Percentiles rank a stretch among this genome's conserved stretches.
These are phyloP conservation scores for Propsilocerus akamusi DNA, from an alignment of 1,140 invertebrate species.

Conservation along the genomic window DNA sequence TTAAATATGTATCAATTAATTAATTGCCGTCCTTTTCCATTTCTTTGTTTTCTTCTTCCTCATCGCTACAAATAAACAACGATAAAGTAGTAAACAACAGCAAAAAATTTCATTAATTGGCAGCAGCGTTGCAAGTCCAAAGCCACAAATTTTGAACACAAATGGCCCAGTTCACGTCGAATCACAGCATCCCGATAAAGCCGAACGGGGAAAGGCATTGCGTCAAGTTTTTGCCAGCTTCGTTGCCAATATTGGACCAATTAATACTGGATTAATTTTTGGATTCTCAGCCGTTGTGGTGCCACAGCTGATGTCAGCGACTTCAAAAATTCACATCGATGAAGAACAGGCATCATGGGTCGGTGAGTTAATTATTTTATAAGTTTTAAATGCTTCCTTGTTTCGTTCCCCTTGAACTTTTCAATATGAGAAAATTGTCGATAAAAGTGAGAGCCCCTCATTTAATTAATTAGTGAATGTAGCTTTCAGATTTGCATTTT, in stretches of 20 bases:
- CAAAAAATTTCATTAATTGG: background rate
- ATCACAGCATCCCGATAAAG: constrained; percentile 18
- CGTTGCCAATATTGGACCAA: constrained; percentile 43
- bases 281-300: constrained; percentile 53
- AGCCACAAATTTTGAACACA: background rate
- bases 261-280: constrained; percentile 51
- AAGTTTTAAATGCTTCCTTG: background rate
- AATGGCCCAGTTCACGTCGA: constrained; percentile 10
- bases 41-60: no score
- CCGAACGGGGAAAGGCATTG: constrained; percentile 29
- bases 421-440: background rate
- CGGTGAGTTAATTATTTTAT: constrained; percentile 27
- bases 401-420: no score
- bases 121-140: background rate
- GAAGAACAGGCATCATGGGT: constrained; percentile 48
- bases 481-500: no score
- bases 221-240: constrained; percentile 39
- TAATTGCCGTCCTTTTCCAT: no score
- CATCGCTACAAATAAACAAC: no score
- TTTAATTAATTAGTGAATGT: no score
- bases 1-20: no score
- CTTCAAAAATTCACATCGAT: constrained; percentile 35
- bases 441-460: background rate
- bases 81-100: background rate
- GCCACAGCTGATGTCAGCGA: constrained; percentile 35